Percentiles rank a stretch among this genome's conserved stretches.
phyloP scores from a whole-genome alignment of 2,113 vertebrate genomes.

The Chelonoidis abingdonii region DNA sequence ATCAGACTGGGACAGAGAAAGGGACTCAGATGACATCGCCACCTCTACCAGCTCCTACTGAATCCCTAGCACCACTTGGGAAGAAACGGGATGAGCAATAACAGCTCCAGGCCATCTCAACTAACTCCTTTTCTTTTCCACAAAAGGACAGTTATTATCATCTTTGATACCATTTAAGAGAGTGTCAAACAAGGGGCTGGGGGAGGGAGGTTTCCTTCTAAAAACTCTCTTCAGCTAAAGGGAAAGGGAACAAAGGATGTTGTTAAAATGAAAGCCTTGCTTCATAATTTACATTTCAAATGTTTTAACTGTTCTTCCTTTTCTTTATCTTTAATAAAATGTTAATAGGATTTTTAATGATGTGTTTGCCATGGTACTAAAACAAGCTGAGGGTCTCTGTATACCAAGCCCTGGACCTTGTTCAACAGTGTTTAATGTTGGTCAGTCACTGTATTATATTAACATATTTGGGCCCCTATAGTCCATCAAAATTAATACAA shows the following conservation, averaged over 20 bases:
- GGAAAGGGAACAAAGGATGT: not conserved
- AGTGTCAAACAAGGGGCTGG: not conserved
- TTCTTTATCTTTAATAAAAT: not conserved
- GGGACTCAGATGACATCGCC: not conserved
- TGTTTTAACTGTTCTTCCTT: not conserved
- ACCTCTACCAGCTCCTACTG: not conserved
- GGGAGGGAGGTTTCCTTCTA: not conserved
- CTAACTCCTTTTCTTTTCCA: not conserved
- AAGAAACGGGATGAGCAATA: not conserved
- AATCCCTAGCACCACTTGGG: not conserved
- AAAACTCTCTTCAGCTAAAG: not conserved
- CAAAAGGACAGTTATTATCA: not conserved
- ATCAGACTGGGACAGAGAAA: not conserved
- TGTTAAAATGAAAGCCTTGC: not conserved
- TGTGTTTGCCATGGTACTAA: not conserved
- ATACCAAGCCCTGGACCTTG: not conserved
- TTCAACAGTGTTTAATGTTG: not conserved
- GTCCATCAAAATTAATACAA: not conserved
- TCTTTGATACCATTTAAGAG: not conserved
- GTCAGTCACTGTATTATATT: not conserved
- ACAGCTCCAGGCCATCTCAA: not conserved
- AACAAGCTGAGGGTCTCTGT: not conserved
- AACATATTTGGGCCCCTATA: not conserved
- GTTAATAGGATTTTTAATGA: not conserved
- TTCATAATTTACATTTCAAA: not conserved